Base-by-base conservation (phyloP, 2,888 invertebrate genomes). In the Drosophila picticornis region DNA sequence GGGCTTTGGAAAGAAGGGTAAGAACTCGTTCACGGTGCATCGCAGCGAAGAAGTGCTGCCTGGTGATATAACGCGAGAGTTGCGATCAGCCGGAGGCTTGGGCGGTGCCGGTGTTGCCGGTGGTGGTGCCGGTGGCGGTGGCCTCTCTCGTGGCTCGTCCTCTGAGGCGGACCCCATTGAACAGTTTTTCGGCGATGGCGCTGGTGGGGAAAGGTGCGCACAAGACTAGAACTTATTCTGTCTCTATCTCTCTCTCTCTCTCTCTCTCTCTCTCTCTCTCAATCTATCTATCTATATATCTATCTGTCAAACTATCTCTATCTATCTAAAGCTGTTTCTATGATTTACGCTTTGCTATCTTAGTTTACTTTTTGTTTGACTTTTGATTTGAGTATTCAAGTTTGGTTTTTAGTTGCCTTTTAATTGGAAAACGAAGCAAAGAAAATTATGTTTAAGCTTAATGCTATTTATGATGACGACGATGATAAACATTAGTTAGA, bases 1-100 rank as follows among this genome's bases (percentile, higher is more conserved):
- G 96, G 97, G 97, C 94, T 98, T 97, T 95, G 98, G 98, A 94
- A 96, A 97, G 95, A 97, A 97, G 95, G 98, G 97, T 93, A 97
- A 98, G 95, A 97, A 97, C 94, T 98, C 98, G 93, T 97, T 98
- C 95, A 98, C 98, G 94, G 98, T 99, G 93, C 98, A 99, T 95
- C 97, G 99, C 94, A 99, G 99, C 94, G 99, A 99, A 95, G 99
- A 99, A 94, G 98, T 99, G 92, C 96, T 97, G 91, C 98, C 98
- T 84, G 97, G 97, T 91, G 85, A 86, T 86, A 86, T 86, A 61
- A 88, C 88, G 73, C 90, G 85, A 25, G 98, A 98, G 94, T 90
- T 93, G 91, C 93, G 94, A 91, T 76, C 70, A 36, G 81, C 59
- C 72, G 89, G 80, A 64, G 80, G 75, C 62, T 60, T 75, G 62